Percentiles rank a stretch among this genome's conserved stretches.
phyloP scores from a whole-genome alignment of 2,797 vertebrate species.

The Gallirallus australis region DNA sequence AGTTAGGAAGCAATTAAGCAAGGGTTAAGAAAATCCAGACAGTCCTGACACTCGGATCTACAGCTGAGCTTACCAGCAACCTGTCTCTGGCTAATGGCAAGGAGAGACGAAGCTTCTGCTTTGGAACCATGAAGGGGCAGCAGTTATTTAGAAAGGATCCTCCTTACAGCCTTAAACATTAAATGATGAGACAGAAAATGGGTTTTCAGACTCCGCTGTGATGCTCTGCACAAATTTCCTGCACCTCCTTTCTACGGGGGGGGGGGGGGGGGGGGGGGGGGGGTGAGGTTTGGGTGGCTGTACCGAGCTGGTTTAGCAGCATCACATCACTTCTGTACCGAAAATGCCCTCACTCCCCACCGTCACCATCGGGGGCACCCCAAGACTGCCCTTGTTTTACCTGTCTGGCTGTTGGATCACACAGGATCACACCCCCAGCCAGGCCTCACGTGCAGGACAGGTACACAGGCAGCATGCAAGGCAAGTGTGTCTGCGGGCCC shows the following conservation, averaged over 20 bases:
- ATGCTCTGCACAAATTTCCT: background rate
- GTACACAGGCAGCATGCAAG: background rate
- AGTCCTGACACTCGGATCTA: background rate
- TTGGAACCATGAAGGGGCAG: background rate
- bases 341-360: background rate
- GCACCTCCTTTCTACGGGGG: background rate
- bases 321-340: background rate
- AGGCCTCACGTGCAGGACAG: background rate
- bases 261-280: background rate
- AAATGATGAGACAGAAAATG: background rate
- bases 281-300: background rate
- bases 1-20: background rate
- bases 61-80: conserved; percentile 12
- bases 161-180: background rate
- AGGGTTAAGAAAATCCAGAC: conserved; percentile 3
- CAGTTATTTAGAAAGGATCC: background rate
- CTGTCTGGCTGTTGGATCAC: background rate
- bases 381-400: background rate
- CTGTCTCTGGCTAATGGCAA: background rate
- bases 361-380: background rate
- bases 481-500: background rate
- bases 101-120: background rate
- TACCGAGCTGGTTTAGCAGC: background rate
- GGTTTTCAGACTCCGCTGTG: background rate
- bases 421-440: background rate